Conservation (phyloP, 2,113 vertebrate species). For the Microcebus tavaratra region DNA sequence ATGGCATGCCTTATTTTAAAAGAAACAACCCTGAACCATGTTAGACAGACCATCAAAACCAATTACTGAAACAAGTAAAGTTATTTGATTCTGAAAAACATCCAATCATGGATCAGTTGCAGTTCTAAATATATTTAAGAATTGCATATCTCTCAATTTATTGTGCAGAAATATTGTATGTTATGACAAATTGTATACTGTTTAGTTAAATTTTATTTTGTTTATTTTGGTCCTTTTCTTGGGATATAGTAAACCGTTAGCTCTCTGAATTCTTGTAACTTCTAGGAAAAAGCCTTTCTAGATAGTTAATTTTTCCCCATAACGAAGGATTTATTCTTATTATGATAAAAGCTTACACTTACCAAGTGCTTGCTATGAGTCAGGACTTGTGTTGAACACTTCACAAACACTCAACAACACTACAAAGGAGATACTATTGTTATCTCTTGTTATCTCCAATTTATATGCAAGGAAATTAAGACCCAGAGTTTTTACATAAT, state of each 20-base stretch:
- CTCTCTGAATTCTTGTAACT: neutral
- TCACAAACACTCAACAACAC: neutral
- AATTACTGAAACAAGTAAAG: conserved; percentile 68
- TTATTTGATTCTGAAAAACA: conserved; percentile 66
- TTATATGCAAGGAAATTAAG: neutral
- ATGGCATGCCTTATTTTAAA: conserved; percentile 66
- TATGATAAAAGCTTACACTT: neutral
- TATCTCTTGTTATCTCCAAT: neutral
- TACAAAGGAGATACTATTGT: neutral
- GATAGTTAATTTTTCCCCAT: neutral
- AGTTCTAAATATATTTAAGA: conserved; percentile 68
- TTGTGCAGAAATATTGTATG: neutral
- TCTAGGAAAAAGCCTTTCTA: neutral
- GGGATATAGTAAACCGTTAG: neutral
- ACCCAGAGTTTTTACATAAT: neutral
- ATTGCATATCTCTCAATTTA: conserved; percentile 61
- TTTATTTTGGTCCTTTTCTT: neutral
- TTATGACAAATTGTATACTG: conserved; percentile 51
- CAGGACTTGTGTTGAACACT: neutral
- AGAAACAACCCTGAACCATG: conserved; percentile 68
- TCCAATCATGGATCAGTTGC: conserved; percentile 73
- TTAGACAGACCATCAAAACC: conserved; percentile 69
- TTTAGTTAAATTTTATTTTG: conserved; percentile 8
- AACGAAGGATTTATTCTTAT: neutral
- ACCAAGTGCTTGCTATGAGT: neutral